phyloP scores from a whole-genome alignment of 2,888 invertebrate species.

The Rotaria macrura region DNA sequence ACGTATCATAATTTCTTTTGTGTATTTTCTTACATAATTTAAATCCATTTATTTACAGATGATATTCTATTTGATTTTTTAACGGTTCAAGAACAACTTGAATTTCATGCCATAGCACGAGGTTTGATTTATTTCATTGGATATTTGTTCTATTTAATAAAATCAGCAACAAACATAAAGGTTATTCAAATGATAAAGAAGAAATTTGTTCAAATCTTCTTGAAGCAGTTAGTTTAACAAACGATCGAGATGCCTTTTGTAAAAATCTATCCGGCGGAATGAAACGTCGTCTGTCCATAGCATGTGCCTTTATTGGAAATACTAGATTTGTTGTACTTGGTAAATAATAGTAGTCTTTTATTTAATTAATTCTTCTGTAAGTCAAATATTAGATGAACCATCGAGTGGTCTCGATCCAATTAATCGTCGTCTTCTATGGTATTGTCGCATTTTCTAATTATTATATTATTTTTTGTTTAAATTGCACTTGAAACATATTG shows the following conservation, averaged over 20 bases:
- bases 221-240: not conserved
- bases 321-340: not conserved
- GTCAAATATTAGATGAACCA: not conserved
- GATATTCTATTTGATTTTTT: constrained; percentile 10
- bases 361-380: not conserved
- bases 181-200: not conserved
- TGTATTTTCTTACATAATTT: not conserved
- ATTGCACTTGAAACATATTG: not conserved
- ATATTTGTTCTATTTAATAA: not conserved
- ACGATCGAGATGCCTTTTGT: not conserved
- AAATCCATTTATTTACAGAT: not conserved
- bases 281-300: constrained; percentile 7
- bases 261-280: constrained; percentile 10
- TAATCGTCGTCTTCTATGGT: not conserved
- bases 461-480: too few relatives aligned
- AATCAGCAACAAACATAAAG: not conserved
- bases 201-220: not conserved
- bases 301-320: constrained; percentile 12
- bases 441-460: not conserved
- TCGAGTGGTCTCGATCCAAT: not conserved
- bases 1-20: not conserved
- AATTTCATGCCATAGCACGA: not conserved
- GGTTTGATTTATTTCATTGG: not conserved
- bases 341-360: not conserved
- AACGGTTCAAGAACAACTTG: constrained; percentile 12